phyloP scores from a whole-genome alignment of 2,113 vertebrate species.

The Embiotoca jacksoni region DNA sequence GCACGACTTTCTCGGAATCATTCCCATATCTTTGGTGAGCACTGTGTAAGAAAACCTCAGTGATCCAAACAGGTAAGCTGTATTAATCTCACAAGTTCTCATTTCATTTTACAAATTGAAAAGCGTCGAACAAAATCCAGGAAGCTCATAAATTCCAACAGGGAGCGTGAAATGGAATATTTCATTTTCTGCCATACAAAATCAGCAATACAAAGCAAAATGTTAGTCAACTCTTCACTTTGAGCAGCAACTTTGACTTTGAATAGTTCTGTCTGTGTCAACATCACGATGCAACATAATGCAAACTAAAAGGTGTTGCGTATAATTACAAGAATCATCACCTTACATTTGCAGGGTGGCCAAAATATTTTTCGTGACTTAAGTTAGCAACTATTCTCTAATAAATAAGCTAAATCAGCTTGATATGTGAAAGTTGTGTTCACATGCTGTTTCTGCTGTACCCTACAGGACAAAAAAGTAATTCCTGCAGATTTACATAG shows the following conservation, averaged over 20 bases:
- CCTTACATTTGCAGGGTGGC: no score
- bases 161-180: conserved; percentile 19
- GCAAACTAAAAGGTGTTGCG: background rate
- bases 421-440: no score
- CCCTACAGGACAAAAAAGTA: no score
- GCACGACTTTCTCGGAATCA: conserved; percentile 35
- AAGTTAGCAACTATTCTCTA: no score
- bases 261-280: background rate
- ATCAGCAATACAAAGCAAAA: conserved; percentile 12
- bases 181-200: conserved; percentile 8
- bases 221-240: background rate
- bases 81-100: conserved; percentile 48
- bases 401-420: no score
- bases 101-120: conserved; percentile 57
- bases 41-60: conserved; percentile 6
- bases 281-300: background rate
- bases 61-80: conserved; percentile 51
- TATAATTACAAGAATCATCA: no score
- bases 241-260: background rate
- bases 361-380: no score
- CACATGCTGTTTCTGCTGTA: no score
- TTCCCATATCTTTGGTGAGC: conserved; percentile 15
- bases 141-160: conserved; percentile 26
- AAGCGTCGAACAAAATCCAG: conserved; percentile 23
- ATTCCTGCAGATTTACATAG: no score